Conservation (phyloP, 2,797 vertebrate genomes). For the Podargus strigoides region DNA sequence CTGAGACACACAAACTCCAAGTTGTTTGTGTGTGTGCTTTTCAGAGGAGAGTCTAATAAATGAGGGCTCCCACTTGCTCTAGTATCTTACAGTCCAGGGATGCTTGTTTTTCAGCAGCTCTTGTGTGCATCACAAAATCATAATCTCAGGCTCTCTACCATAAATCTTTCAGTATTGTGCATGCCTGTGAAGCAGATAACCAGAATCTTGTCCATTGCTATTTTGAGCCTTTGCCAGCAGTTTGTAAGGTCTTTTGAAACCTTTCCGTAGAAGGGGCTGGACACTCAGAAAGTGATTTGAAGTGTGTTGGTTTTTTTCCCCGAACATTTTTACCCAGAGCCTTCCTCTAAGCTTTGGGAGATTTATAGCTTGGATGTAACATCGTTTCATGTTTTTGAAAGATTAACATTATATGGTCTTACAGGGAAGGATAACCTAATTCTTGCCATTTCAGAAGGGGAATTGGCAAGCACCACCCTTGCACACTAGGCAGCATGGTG, state of each 20-base stretch:
- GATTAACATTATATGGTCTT: neutral
- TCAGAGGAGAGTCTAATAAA: neutral
- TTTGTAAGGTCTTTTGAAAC: neutral
- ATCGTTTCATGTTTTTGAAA: constrained; percentile 12
- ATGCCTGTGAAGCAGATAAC: neutral
- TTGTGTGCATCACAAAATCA: neutral
- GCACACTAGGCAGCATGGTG: accelerated
- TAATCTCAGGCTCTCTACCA: neutral
- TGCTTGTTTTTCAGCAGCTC: neutral
- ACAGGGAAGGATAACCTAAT: neutral
- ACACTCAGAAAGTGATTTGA: neutral
- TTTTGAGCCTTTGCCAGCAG: neutral
- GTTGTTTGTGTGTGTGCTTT: neutral
- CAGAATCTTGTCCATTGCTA: neutral
- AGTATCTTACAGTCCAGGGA: neutral
- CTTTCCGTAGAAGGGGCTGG: neutral
- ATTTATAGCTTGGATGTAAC: neutral
- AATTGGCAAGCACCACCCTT: neutral
- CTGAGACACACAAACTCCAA: neutral
- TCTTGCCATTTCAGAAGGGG: neutral
- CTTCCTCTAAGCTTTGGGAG: neutral
- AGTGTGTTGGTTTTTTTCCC: neutral
- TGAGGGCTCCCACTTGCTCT: neutral
- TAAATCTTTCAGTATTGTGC: neutral
- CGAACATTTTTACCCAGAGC: neutral